phyloP scores from a whole-genome alignment of 1,140 invertebrate genomes.

The Potamilus streckersoni region DNA sequence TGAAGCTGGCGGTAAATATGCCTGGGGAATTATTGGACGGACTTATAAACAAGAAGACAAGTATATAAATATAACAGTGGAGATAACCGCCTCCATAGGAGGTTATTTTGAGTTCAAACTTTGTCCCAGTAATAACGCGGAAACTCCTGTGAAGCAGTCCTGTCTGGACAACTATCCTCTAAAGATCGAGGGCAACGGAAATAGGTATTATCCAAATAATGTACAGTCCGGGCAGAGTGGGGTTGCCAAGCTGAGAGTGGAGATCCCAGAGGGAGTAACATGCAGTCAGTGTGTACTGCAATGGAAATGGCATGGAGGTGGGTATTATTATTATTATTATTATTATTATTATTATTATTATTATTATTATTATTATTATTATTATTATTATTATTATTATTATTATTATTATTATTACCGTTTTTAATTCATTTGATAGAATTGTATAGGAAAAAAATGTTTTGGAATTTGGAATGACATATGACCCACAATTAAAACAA shows the following conservation, averaged over 20 bases:
- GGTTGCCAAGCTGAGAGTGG: slow-evolving; percentile 34
- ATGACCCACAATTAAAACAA: too few species aligned
- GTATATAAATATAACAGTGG: slow-evolving; percentile 20
- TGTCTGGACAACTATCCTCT: slow-evolving; percentile 27
- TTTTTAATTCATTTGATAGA: too few species aligned
- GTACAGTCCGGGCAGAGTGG: slow-evolving; percentile 8
- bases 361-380: too few species aligned
- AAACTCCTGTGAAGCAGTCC: slow-evolving; percentile 27
- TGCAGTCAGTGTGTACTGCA: slow-evolving; percentile 62
- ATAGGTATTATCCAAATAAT: slow-evolving; percentile 25
- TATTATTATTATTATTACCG: too few species aligned
- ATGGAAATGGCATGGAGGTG: slow-evolving; percentile 66
- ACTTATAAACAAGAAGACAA: slow-evolving; percentile 50
- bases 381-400: too few species aligned
- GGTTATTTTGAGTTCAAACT: slow-evolving; percentile 88
- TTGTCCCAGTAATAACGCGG: slow-evolving; percentile 64
- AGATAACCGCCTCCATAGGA: slow-evolving; percentile 37
- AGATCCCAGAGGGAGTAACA: slow-evolving; percentile 49
- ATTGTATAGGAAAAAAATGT: too few species aligned
- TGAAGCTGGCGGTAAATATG: slow-evolving; percentile 62
- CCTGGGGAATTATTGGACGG: slow-evolving; percentile 52
- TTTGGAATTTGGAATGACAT: too few species aligned
- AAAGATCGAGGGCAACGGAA: not conserved
- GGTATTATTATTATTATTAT: not conserved
- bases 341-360: too few species aligned